Percentiles rank a stretch among this genome's conserved stretches.
These are phyloP conservation scores for Anoplius nigerrimus DNA, from an alignment of 2,888 invertebrate species.

Conservation along the genomic window DNA sequence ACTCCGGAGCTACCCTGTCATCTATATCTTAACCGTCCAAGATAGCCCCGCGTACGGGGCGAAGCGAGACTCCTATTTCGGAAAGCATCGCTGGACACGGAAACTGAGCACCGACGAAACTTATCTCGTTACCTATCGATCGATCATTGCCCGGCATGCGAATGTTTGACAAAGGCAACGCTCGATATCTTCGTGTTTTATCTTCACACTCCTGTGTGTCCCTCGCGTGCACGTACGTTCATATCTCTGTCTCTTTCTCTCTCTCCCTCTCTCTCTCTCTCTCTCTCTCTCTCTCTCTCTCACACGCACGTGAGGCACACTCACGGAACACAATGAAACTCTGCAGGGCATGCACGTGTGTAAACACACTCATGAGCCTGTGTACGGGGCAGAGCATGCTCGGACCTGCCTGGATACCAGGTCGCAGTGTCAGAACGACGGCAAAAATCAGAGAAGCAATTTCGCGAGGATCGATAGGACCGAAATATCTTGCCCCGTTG, in stretches of 20 bases:
- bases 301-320: too few relatives aligned
- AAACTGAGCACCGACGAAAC: constrained; percentile 11
- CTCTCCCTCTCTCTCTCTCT: not conserved
- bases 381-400: too few relatives aligned
- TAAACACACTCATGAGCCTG: not conserved
- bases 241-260: not conserved
- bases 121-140: constrained; percentile 22
- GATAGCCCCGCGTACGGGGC: too few relatives aligned
- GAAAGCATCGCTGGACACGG: not conserved
- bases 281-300: too few relatives aligned
- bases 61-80: too few relatives aligned
- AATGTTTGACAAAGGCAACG: not conserved
- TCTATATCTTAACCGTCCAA: too few relatives aligned
- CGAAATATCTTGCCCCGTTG: constrained; percentile 6
- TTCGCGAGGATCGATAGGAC: constrained; percentile 19
- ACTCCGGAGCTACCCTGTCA: too few relatives aligned
- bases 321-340: too few relatives aligned
- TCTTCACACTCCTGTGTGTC: too few relatives aligned
- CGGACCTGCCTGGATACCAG: too few relatives aligned
- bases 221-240: not conserved
- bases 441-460: constrained; percentile 22
- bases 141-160: constrained; percentile 15
- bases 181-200: too few relatives aligned
- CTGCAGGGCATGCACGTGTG: too few relatives aligned
- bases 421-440: not conserved